phyloP scores from a whole-genome alignment of 2,797 vertebrate species.

The Odontamblyopus rebecca region DNA sequence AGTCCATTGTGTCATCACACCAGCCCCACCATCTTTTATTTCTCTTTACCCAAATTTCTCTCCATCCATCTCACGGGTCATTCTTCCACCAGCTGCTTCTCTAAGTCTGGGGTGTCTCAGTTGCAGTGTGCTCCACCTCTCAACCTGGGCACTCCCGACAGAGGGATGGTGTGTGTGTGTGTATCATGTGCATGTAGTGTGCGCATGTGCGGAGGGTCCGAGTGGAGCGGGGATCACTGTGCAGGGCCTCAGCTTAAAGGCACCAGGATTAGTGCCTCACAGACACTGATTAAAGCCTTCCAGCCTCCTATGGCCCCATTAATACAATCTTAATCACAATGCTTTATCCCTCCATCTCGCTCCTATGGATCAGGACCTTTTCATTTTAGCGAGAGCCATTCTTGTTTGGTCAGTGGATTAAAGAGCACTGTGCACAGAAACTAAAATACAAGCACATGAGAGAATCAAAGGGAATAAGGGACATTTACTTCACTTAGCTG shows the following conservation, averaged over 20 bases:
- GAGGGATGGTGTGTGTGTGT: conserved; percentile 21
- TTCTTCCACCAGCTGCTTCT: conserved; percentile 68
- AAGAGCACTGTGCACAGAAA: conserved; percentile 58
- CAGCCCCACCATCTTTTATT: conserved; percentile 42
- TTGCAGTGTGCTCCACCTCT: conserved; percentile 62
- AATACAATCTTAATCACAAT: conserved; percentile 86
- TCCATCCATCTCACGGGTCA: conserved; percentile 47
- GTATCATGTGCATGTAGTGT: conserved; percentile 8
- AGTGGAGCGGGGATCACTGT: conserved; percentile 64
- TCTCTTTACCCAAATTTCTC: conserved; percentile 41
- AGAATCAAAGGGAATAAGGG: conserved; percentile 19
- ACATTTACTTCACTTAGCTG: conserved; percentile 47
- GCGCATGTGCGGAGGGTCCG: conserved; percentile 40
- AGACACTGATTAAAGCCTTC: conserved; percentile 87
- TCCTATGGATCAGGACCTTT: conserved; percentile 80
- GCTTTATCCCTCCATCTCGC: conserved; percentile 79
- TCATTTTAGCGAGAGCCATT: conserved; percentile 75
- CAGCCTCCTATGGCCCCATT: conserved; percentile 83
- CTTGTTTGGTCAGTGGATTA: conserved; percentile 81
- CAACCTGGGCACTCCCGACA: conserved; percentile 53
- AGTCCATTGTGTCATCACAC: conserved; percentile 21
- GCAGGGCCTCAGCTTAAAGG: conserved; percentile 76
- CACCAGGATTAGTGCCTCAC: conserved; percentile 78
- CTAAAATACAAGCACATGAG: conserved; percentile 39
- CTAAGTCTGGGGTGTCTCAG: conserved; percentile 45